Percentiles rank a stretch among this genome's conserved stretches.
Evolutionary conservation across 2,888 invertebrate species (phyloP).

Genomic region (Muschampia plurimacula): DNA sequence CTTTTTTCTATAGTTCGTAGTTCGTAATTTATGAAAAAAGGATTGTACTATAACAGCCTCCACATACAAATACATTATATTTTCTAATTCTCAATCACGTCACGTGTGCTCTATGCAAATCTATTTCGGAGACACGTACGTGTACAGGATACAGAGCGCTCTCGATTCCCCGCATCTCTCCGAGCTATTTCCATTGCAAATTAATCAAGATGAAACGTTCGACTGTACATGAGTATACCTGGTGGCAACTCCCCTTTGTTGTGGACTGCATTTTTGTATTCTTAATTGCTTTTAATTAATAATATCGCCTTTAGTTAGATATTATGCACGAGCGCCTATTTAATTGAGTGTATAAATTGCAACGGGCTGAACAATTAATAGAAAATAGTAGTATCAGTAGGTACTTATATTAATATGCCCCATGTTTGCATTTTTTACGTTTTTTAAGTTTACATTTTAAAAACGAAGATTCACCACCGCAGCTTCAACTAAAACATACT

Average conservation of each 20-base stretch:
- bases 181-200: constrained; percentile 45
- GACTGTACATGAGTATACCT: constrained; percentile 11
- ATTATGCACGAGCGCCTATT: background rate
- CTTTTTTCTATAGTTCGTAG: too few species aligned
- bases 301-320: background rate
- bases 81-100: background rate
- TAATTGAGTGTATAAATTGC: background rate
- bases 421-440: too few species aligned
- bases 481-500: too few species aligned
- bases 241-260: background rate
- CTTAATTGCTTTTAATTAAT: constrained; percentile 15
- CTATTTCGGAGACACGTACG: constrained; percentile 16
- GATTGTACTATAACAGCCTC: background rate
- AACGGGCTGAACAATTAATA: background rate
- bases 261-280: background rate
- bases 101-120: constrained; percentile 14
- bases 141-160: constrained; percentile 12
- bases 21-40: too few species aligned
- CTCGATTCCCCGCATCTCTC: constrained; percentile 6
- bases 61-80: background rate
- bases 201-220: constrained; percentile 45
- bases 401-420: too few species aligned
- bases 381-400: too few species aligned
- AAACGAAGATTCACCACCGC: too few species aligned
- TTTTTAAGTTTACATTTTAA: too few species aligned